phyloP scores from a whole-genome alignment of 2,888 invertebrate genomes.

The Acleris literana region DNA sequence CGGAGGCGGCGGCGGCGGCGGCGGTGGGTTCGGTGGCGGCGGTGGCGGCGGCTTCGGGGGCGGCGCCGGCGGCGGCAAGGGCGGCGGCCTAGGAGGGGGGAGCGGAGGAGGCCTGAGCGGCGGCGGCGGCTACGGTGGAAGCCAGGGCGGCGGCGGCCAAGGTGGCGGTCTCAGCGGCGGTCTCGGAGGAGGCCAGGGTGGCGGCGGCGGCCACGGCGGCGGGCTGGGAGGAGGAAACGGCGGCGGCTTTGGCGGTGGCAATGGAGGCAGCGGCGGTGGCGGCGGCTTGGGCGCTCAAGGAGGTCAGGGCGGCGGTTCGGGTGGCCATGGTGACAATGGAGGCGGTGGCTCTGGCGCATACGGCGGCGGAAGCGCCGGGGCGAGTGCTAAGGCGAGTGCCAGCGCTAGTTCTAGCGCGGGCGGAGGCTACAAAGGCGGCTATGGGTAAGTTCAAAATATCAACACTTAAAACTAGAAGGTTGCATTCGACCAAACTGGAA shows the following conservation, averaged over 20 bases:
- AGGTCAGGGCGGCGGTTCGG: constrained; percentile 43
- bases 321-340: constrained; percentile 16
- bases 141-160: constrained; percentile 43
- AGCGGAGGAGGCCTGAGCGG: constrained; percentile 42
- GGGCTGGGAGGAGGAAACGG: constrained; percentile 45
- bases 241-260: constrained; percentile 37
- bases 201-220: constrained; percentile 44
- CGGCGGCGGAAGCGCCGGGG: constrained; percentile 38
- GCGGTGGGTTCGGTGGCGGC: constrained; percentile 40
- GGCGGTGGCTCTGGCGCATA: constrained; percentile 19
- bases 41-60: constrained; percentile 46
- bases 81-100: constrained; percentile 44
- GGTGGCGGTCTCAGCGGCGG: constrained; percentile 33
- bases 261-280: constrained; percentile 41
- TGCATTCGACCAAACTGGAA: too few species aligned
- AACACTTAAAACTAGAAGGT: background rate
- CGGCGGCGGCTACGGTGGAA: constrained; percentile 38
- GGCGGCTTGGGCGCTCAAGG: constrained; percentile 41
- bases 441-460: constrained; percentile 49
- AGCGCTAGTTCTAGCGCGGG: constrained; percentile 44
- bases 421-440: constrained; percentile 48
- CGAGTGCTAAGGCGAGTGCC: constrained; percentile 39
- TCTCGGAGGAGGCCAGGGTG: constrained; percentile 50
- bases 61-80: constrained; percentile 48
- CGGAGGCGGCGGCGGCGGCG: constrained; percentile 42